A percentile compares a stretch with the other conserved stretches of the same genome.
Conservation (phyloP, 2,888 invertebrate species). For the Chaetoderma sp. region DNA sequence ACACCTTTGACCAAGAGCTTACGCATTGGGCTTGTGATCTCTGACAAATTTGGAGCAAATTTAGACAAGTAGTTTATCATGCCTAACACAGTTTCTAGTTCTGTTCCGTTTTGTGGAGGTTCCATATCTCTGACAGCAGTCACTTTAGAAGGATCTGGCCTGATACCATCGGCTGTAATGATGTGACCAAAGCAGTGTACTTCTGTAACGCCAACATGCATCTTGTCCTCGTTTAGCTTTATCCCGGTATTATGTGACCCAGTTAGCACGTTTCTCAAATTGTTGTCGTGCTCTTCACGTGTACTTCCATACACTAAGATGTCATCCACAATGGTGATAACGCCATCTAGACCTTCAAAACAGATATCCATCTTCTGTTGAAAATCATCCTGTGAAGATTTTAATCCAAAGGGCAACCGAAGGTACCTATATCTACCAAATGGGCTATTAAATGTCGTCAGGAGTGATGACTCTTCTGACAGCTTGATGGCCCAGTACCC, state of each 20-base stretch:
- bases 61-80: slow-evolving; percentile 31
- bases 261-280: slow-evolving; percentile 13
- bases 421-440: slow-evolving; percentile 31
- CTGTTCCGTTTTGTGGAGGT: not conserved
- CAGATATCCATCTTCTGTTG: slow-evolving; percentile 17
- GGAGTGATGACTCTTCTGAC: slow-evolving; percentile 10
- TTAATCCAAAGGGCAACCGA: slow-evolving; percentile 33
- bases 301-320: slow-evolving; percentile 22
- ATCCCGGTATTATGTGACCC: slow-evolving; percentile 10
- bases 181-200: slow-evolving; percentile 34
- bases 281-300: slow-evolving; percentile 22
- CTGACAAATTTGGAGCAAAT: slow-evolving; percentile 27
- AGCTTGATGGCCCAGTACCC: slow-evolving; percentile 27
- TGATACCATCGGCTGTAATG: slow-evolving; percentile 16
- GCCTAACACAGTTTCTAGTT: slow-evolving; percentile 29
- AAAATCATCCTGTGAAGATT: slow-evolving; percentile 20
- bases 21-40: no score
- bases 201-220: slow-evolving; percentile 12
- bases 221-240: slow-evolving; percentile 30
- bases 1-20: no score
- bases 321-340: slow-evolving; percentile 26
- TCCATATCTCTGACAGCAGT: slow-evolving; percentile 18
- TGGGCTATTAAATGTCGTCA: slow-evolving; percentile 36
- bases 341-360: slow-evolving; percentile 23
- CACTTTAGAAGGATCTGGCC: slow-evolving; percentile 28